Base-by-base conservation (phyloP, 2,888 invertebrate genomes). In the Himalopsyche anomala region DNA sequence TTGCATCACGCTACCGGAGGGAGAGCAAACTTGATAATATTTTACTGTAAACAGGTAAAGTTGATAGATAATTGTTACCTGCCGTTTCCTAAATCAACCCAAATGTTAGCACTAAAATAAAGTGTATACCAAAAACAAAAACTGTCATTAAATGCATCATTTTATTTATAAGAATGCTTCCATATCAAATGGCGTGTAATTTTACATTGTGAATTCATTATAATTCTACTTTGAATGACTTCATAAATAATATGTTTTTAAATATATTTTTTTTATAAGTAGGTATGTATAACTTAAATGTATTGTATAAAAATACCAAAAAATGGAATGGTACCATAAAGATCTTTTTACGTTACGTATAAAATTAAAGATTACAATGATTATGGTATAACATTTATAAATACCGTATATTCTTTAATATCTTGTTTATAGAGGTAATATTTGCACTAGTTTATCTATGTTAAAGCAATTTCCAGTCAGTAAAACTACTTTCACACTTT, bases 301-400 rank as follows among this genome's bases (percentile, higher is more conserved):
- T 74, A 36, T 36, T 74, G 74, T 74, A 74, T 74, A 74, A 74
- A 74, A 74, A 12, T 74, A 74, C 38, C 36, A 74, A 38, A 51
- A 36, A 74, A 12, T 74, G 74, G 74, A 74, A 74, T 74, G 74
- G 15, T 74, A 36, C 28, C 74, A 74, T 74, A 74, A 74, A 36
- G 8, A 74, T 74, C 36, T 74, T 74, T 74, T 74, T 74, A 74
- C n/a, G 38, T 69, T 69, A 69, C 28, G n/a, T 5, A 56, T 56
- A n/a, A 17, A n/a, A 69, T 28, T 28, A 69, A 51, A 6, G 45
- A 51, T 51, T 11, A 12, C 45, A 51, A 51, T 15, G 51, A 15
- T 51, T 51, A 4, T 51, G 0, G 2, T 11, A 62, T 19, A 62
- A n/a, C n/a, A 62, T 62, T 28, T 74, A 38, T 36, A 36, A 38